Percentiles rank a stretch among this genome's conserved stretches.
Evolutionary conservation across 2,888 invertebrate genomes (phyloP).

Genomic region (Leptopilina myrica): DNA sequence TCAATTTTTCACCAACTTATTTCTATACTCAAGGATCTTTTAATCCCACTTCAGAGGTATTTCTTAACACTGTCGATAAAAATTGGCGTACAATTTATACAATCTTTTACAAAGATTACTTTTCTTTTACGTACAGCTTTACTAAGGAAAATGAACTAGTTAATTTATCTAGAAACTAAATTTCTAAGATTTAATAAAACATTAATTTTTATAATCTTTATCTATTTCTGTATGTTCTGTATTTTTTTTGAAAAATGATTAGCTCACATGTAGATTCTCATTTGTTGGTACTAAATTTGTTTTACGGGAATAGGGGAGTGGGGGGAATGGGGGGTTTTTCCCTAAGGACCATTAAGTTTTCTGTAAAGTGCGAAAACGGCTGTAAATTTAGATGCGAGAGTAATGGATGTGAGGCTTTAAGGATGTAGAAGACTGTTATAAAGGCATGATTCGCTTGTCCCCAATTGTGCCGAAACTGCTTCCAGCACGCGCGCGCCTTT

Average conservation of each 20-base stretch:
- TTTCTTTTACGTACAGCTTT: no score
- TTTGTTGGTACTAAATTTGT: conserved; percentile 57
- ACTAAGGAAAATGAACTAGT: no score
- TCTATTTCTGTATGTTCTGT: not conserved
- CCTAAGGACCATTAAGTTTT: conserved; percentile 68
- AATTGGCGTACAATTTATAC: no score
- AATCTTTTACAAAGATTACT: no score
- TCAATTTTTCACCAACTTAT: no score
- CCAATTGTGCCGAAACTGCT: conserved; percentile 55
- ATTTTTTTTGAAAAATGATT: not conserved
- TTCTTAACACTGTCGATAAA: no score
- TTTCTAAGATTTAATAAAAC: not conserved
- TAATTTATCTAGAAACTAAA: not conserved
- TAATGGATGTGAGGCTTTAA: conserved; percentile 73
- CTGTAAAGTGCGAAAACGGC: conserved; percentile 74
- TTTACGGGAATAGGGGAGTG: conserved; percentile 18
- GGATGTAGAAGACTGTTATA: conserved; percentile 65
- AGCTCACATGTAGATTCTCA: not conserved
- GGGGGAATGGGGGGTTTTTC: conserved; percentile 43
- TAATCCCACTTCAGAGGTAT: no score
- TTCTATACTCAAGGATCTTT: no score
- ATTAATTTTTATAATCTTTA: not conserved
- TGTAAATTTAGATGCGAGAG: conserved; percentile 70
- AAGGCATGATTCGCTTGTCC: conserved; percentile 37
- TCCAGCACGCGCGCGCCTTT: conserved; percentile 48